Conservation (phyloP, 2,797 vertebrate species). For the Tinamus major region DNA sequence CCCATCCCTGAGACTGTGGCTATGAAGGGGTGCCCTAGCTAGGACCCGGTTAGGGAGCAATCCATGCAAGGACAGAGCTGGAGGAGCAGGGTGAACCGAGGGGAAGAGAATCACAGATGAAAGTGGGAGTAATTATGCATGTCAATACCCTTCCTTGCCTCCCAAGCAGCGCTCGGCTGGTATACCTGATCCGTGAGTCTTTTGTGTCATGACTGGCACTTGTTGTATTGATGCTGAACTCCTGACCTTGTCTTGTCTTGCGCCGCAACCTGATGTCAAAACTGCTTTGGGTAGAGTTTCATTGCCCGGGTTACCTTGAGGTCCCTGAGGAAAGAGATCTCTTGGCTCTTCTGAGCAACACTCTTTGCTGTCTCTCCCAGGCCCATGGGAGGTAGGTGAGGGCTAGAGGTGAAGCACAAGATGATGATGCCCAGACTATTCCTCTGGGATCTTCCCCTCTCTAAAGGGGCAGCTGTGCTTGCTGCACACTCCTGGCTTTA, state of each 20-base stretch:
- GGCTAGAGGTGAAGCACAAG: neutral
- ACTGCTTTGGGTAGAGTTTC: constrained; percentile 73
- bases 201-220: constrained; percentile 56
- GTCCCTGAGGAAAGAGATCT: constrained; percentile 69
- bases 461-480: neutral
- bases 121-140: constrained; percentile 24
- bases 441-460: neutral
- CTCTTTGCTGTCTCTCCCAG: neutral
- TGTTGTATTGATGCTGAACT: constrained; percentile 64
- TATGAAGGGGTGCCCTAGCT: neutral
- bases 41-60: neutral
- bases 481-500: neutral
- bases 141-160: constrained; percentile 40
- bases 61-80: neutral
- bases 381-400: neutral
- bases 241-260: constrained; percentile 71
- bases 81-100: neutral
- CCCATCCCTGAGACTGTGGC: neutral
- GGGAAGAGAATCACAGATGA: neutral
- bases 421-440: neutral
- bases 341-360: neutral
- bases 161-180: constrained; percentile 23
- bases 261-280: constrained; percentile 58
- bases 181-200: neutral
- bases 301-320: constrained; percentile 62